These are phyloP conservation scores for Stichodactyla mertensii DNA, from an alignment of 64 coral and sea anemone species.

Conservation along the genomic window DNA sequence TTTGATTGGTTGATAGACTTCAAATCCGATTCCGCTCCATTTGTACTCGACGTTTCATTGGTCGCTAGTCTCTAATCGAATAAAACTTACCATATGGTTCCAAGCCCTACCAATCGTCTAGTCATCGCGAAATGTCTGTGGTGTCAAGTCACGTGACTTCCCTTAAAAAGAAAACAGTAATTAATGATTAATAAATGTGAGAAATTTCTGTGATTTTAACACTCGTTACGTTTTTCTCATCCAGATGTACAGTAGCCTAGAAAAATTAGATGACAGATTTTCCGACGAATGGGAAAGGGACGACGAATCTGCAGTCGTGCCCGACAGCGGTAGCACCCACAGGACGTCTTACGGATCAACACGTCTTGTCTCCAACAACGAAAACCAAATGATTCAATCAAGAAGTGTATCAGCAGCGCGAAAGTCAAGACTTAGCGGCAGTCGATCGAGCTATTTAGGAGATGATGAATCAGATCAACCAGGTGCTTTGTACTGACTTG, in stretches of 20 bases:
- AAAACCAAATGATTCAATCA: background rate
- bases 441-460: slow-evolving; percentile 5
- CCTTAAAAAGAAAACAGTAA: background rate
- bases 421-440: background rate
- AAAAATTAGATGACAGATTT: background rate
- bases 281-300: background rate
- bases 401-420: background rate
- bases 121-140: background rate
- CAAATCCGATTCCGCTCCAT: no score
- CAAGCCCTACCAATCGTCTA: background rate
- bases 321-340: background rate
- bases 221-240: background rate
- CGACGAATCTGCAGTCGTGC: background rate
- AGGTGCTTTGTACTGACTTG: background rate
- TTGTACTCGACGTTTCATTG: background rate
- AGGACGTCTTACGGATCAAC: background rate
- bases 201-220: background rate
- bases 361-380: background rate
- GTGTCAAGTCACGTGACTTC: background rate
- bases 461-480: background rate
- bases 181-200: background rate
- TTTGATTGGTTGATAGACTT: no score
- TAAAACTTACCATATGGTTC: background rate
- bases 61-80: background rate
- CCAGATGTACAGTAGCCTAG: background rate